Evolutionary conservation across 2,888 invertebrate genomes (phyloP).

Genomic region (Agriopis leucophaearia): DNA sequence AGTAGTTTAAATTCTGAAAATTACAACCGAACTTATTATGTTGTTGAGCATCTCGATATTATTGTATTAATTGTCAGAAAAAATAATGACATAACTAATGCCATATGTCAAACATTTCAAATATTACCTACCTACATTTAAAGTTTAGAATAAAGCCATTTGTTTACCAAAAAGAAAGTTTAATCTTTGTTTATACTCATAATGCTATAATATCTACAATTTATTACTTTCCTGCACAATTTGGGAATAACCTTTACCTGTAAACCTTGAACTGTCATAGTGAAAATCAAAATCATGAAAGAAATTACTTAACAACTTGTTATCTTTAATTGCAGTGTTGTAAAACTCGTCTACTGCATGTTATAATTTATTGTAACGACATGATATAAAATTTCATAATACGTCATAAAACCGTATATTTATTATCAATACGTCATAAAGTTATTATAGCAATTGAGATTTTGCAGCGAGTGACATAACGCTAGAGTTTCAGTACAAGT

Average conservation of each 20-base stretch:
- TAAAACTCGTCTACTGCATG: slow-evolving; percentile 5
- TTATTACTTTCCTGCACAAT: not conserved
- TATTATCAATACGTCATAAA: slow-evolving; percentile 6
- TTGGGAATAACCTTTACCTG: not conserved
- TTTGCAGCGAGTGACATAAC: not conserved
- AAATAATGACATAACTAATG: not conserved
- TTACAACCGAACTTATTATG: not conserved
- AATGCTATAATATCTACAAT: not conserved
- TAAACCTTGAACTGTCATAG: slow-evolving; percentile 7
- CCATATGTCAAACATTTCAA: too few species aligned
- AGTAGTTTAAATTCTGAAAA: not conserved
- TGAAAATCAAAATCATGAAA: not conserved
- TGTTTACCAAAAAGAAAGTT: not conserved
- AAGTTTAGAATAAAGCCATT: too few species aligned
- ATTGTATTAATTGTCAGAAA: not conserved
- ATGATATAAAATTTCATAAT: slow-evolving; percentile 2
- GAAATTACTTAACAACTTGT: slow-evolving; percentile 8
- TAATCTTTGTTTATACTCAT: not conserved
- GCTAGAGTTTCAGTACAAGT: not conserved
- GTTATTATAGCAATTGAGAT: slow-evolving; percentile 13
- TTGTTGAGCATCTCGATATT: not conserved
- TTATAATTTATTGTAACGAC: not conserved
- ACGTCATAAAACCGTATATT: slow-evolving; percentile 7
- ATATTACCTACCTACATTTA: too few species aligned
- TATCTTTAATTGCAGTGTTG: slow-evolving; percentile 6